phyloP scores from a whole-genome alignment of 2,888 invertebrate species.

The Cyrtodaria siliqua region DNA sequence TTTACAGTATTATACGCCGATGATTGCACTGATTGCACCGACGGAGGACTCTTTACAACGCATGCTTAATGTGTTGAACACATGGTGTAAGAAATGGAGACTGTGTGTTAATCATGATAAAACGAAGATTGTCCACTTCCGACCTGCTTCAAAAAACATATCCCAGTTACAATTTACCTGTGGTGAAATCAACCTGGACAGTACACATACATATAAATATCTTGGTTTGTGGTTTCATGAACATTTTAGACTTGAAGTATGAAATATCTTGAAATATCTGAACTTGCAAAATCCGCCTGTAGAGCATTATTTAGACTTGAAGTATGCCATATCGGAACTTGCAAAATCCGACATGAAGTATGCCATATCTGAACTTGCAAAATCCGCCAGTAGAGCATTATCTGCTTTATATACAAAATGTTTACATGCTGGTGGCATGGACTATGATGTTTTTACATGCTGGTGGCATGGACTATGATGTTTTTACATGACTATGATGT shows the following conservation, averaged over 20 bases:
- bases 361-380: slow-evolving; percentile 9
- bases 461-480: slow-evolving; percentile 26
- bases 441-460: slow-evolving; percentile 13
- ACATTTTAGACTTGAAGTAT: no score
- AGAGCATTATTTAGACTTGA: slow-evolving; percentile 14
- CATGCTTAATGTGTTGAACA: slow-evolving; percentile 24
- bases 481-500: no score
- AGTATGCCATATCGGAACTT: neutral
- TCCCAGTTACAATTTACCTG: slow-evolving; percentile 2
- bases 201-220: slow-evolving; percentile 30
- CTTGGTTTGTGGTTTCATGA: slow-evolving; percentile 48
- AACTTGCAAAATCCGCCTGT: slow-evolving; percentile 35
- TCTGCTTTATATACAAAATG: slow-evolving; percentile 21
- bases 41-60: slow-evolving; percentile 8
- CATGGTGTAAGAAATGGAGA: slow-evolving; percentile 25
- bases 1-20: no score
- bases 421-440: slow-evolving; percentile 20
- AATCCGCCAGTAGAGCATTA: slow-evolving; percentile 32
- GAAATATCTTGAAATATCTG: no score
- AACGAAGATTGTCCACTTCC: slow-evolving; percentile 26
- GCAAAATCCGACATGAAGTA: slow-evolving; percentile 26
- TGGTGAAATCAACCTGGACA: slow-evolving; percentile 7
- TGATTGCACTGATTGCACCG: slow-evolving; percentile 15
- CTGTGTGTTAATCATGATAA: slow-evolving; percentile 30
- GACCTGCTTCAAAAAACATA: neutral